These are phyloP conservation scores for Eremobia ochroleuca DNA, from an alignment of 2,888 invertebrate genomes.

Conservation along the genomic window DNA sequence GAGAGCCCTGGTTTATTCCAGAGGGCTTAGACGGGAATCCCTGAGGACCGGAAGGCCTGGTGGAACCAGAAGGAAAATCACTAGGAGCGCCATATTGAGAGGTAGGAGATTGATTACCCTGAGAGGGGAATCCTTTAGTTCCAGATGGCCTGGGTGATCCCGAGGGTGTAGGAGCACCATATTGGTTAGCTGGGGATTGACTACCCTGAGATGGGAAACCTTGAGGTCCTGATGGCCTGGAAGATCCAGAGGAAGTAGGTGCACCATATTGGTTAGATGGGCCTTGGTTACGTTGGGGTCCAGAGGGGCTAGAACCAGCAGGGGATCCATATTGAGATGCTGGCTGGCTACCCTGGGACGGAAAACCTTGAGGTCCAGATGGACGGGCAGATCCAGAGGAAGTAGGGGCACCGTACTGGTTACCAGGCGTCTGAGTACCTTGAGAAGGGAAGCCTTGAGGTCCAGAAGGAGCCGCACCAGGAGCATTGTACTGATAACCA, in stretches of 20 bases:
- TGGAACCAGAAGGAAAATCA: slow-evolving; percentile 13
- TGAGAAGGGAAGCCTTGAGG: slow-evolving; percentile 41
- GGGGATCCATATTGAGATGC: slow-evolving; percentile 29
- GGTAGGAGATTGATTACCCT: slow-evolving; percentile 34
- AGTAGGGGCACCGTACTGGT: slow-evolving; percentile 37
- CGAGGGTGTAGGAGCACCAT: slow-evolving; percentile 41
- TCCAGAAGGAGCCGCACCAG: slow-evolving; percentile 42
- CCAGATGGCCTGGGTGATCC: slow-evolving; percentile 32
- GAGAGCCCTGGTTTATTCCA: slow-evolving; percentile 64
- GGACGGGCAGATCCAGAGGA: slow-evolving; percentile 30
- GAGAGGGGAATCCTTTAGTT: slow-evolving; percentile 33
- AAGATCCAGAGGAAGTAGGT: slow-evolving; percentile 30
- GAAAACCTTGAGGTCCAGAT: slow-evolving; percentile 46
- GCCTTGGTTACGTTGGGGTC: slow-evolving; percentile 23
- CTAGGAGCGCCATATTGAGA: slow-evolving; percentile 46
- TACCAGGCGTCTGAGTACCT: slow-evolving; percentile 16
- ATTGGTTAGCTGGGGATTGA: slow-evolving; percentile 32
- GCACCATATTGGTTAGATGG: slow-evolving; percentile 38
- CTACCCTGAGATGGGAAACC: slow-evolving; percentile 14
- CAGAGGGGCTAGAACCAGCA: slow-evolving; percentile 28
- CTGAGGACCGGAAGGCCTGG: slow-evolving; percentile 31
- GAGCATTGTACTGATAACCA: slow-evolving; percentile 57
- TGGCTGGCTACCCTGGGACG: slow-evolving; percentile 30
- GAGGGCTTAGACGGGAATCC: slow-evolving; percentile 65
- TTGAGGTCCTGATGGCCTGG: slow-evolving; percentile 43